Base-by-base conservation (phyloP, 2,888 invertebrate genomes). In the Morpho helenor region DNA sequence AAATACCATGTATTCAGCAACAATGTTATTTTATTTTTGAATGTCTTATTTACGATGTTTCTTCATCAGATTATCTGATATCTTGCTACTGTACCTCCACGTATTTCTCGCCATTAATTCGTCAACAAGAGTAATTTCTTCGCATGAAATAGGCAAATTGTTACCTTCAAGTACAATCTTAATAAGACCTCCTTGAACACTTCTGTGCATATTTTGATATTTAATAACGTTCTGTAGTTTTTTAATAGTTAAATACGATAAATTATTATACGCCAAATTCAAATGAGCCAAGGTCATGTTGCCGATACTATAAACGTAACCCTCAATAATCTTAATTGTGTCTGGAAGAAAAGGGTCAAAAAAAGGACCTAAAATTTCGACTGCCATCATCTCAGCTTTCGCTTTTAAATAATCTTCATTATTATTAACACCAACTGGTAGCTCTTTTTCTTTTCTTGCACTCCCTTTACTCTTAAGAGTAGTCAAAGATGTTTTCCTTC, bases 251-350 rank as follows among this genome's bases (percentile, higher is more conserved):
- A 67, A 7, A 61, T 69, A 78, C 6, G 73, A 63, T 31, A 85
- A 68, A 61, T 77, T 66, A 56, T 84, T 86, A 57, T 80, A 84
- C 0, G 78, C 68, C n/a, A 84, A 60, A 65, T 85, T 86, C 47
- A 85, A 69, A 66, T 76, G 77, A 53, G 75, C 73, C 2, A 85
- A 68, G 3, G 66, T 60, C 52, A 79, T 70, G 56, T 85, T 86
- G 0, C 84, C 83, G 1, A 62, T 22, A 58, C 79, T 74, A 52
- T 73, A 69, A 10, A 58, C 53, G 40, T 57, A 49, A 1, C 66
- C 71, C 7, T 77, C 65, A 52, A 66, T 69, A 0, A 54, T 40
- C 39, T 57, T 72, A 2, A 69, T 60, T 31, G 52, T 61, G 0
- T 63, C 52, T 2, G 63, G 54, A 41, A 60, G 57, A 56, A 74